These are phyloP conservation scores for Syrista parreyssii DNA, from an alignment of 2,888 invertebrate species.

Conservation along the genomic window DNA sequence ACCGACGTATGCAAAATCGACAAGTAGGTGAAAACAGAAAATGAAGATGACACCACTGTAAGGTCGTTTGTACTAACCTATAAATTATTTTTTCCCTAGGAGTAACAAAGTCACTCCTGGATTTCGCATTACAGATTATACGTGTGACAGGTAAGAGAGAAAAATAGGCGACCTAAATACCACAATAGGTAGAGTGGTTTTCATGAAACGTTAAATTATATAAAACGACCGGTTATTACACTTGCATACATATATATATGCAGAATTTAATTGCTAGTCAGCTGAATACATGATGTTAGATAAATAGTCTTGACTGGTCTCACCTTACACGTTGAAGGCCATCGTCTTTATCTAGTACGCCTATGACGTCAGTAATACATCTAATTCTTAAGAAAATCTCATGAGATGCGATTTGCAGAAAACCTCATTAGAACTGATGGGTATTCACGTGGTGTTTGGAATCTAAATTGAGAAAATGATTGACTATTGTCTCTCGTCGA, in stretches of 20 bases:
- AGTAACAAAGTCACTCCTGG: constrained; percentile 33
- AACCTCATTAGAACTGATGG: not conserved
- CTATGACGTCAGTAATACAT: not conserved
- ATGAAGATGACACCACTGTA: not conserved
- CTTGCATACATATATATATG: not conserved
- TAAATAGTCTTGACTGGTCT: not conserved
- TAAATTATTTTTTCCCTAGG: constrained; percentile 44
- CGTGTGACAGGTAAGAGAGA: constrained; percentile 75
- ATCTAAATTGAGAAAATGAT: not conserved
- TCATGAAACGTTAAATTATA: not conserved
- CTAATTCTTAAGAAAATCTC: not conserved
- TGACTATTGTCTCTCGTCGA: not conserved
- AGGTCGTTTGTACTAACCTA: not conserved
- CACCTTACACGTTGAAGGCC: not conserved
- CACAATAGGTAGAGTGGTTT: not conserved
- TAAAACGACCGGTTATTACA: not conserved
- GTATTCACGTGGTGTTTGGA: constrained; percentile 3
- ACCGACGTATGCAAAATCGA: constrained; percentile 67
- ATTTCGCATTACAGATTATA: constrained; percentile 56
- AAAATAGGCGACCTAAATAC: not conserved
- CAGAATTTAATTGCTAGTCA: not conserved
- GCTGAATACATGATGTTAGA: not conserved
- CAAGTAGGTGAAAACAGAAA: constrained; percentile 49
- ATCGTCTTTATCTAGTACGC: not conserved
- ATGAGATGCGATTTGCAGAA: not conserved